Evolutionary conservation across 2,888 invertebrate species (phyloP), one percentile per base, ranked within the genome.

Genomic region (Pachliopta kotzebuea): DNA sequence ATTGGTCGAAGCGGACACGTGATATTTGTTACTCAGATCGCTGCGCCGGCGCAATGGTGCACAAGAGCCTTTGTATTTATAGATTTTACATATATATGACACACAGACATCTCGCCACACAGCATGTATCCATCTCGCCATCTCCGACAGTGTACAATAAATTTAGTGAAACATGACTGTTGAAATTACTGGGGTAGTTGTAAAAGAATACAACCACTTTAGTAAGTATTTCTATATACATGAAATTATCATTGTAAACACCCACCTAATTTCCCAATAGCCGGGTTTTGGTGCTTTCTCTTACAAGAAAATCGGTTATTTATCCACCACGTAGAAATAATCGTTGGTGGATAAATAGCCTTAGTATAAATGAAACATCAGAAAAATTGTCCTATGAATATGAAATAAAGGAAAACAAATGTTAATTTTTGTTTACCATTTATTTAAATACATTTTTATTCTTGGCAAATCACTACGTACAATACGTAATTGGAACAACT

Each of bases 1-100:
- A 88, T 88, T 88, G 88, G 88, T 67, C 68, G 75, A 63, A 60
- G 67, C 67, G 65, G 69, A 70, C 74, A 68, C 70, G 68, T 72
- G 74, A 72, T 69, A 71, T 70, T 69, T 75, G 74, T 65, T 57
- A 60, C 60, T 31, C 45, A 45, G 29, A 45, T 45, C 54, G 26
- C 20, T 71, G 70, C 73, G 69, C 73, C 69, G 72, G 71, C 72
- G 70, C 70, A 74, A 71, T 64, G 67, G 67, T 70, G 62, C 61
- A 37, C 53, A 52, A 59, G 53, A 65, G 52, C 65, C n/a, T 52
- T 65, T 61, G 57, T 65, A 61, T 65, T 61, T 65, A 61, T 60
- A 60, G 57, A 29, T 53, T 56, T 37, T 49, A 23, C 50, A 42
- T 56, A 56, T 56, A 45, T 58, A 57, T 37, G 49, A 31, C 52